These are phyloP conservation scores for Psittacus erithacus DNA, from an alignment of 2,113 vertebrate genomes.

Conservation along the genomic window DNA sequence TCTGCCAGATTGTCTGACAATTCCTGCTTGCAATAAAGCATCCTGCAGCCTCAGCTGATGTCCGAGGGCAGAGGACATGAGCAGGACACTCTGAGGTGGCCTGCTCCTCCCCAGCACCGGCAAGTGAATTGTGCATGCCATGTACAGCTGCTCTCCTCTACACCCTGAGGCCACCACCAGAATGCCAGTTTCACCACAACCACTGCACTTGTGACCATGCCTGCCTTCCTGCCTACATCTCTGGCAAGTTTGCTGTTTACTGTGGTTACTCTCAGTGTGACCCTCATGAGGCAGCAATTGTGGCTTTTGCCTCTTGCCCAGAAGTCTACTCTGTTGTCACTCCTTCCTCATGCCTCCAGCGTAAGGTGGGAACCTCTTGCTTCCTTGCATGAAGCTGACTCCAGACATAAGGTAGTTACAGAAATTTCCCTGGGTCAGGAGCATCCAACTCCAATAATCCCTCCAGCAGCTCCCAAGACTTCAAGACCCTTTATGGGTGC, in stretches of 20 bases:
- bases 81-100: neutral
- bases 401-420: neutral
- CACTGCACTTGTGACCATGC: fast-evolving
- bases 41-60: neutral
- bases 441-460: neutral
- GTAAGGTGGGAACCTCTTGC: neutral
- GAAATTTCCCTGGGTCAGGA: neutral
- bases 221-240: neutral
- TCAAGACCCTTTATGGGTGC: neutral
- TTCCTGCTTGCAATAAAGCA: neutral
- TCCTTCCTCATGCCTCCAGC: neutral
- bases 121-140: neutral
- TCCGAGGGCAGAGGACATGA: neutral
- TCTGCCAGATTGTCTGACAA: neutral
- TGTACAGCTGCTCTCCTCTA: neutral
- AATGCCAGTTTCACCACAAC: fast-evolving
- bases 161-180: fast-evolving
- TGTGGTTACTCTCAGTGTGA: neutral
- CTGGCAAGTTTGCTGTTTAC: neutral
- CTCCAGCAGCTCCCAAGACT: neutral
- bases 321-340: neutral
- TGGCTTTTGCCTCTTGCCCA: neutral
- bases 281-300: neutral
- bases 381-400: neutral
- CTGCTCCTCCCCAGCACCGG: neutral